Evolutionary conservation across 1,140 invertebrate species (phyloP).

Genomic region (Solen grandis): DNA sequence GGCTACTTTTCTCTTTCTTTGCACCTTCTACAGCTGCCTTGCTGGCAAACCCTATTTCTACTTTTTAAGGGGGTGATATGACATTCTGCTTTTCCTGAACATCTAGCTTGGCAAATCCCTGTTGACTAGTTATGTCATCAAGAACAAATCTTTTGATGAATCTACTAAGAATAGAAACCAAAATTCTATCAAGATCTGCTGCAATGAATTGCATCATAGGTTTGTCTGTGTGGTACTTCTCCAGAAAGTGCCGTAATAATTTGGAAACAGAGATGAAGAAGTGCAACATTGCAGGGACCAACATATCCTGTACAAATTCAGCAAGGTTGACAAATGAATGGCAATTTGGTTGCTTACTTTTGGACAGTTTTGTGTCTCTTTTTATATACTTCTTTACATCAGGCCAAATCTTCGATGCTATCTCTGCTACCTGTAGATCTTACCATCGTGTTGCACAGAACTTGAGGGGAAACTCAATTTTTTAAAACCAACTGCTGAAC

Average conservation of each 20-base stretch:
- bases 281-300: conserved; percentile 22
- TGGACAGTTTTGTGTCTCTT: not conserved
- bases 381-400: conserved; percentile 10
- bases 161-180: conserved; percentile 26
- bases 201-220: conserved; percentile 48
- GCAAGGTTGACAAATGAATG: conserved; percentile 29
- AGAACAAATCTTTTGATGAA: conserved; percentile 35
- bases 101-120: conserved; percentile 36
- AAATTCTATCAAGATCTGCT: conserved; percentile 16
- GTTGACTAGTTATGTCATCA: too few species aligned
- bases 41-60: conserved; percentile 36
- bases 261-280: conserved; percentile 31
- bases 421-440: conserved; percentile 29
- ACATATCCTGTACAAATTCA: conserved; percentile 23
- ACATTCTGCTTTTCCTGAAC: conserved; percentile 35
- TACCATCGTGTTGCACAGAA: conserved; percentile 42
- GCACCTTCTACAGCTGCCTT: conserved; percentile 12
- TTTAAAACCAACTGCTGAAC: conserved; percentile 76
- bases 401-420: conserved; percentile 23
- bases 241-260: conserved; percentile 38
- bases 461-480: conserved; percentile 28
- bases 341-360: conserved; percentile 25
- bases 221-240: conserved; percentile 41
- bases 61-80: conserved; percentile 13
- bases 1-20: conserved; percentile 11